A percentile compares a stretch with the other conserved stretches of the same genome.
phyloP scores from a whole-genome alignment of 2,888 invertebrate species.

The Leucozona laternaria region DNA sequence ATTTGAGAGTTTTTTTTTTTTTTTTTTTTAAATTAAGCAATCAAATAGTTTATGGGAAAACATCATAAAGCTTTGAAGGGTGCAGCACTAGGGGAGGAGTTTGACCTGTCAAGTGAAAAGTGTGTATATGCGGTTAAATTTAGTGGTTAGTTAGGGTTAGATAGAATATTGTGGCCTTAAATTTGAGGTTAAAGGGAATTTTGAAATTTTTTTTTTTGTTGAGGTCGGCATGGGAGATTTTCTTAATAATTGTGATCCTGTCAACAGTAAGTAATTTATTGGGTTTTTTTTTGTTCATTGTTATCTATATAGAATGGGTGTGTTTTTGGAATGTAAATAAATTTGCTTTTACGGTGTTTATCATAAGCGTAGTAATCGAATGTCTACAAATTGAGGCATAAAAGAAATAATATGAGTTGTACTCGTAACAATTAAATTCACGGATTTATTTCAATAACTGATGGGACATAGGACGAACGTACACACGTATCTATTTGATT shows the following conservation, averaged over 20 bases:
- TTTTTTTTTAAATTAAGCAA: conserved; percentile 15
- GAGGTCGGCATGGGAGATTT: not conserved
- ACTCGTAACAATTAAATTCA: no score
- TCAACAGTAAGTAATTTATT: conserved; percentile 33
- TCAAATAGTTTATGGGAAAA: conserved; percentile 25
- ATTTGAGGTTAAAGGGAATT: conserved; percentile 3
- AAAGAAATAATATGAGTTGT: no score
- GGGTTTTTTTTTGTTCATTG: not conserved
- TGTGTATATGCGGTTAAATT: conserved; percentile 56
- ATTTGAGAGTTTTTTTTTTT: conserved; percentile 1
- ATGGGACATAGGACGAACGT: no score
- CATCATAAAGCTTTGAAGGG: conserved; percentile 1
- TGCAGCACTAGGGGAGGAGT: conserved; percentile 34
- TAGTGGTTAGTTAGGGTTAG: conserved; percentile 60
- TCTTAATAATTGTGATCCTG: conserved; percentile 3
- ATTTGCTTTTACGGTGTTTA: not conserved
- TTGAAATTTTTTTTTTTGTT: not conserved
- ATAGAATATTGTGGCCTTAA: conserved; percentile 40
- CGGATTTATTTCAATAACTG: no score
- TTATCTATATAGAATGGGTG: not conserved
- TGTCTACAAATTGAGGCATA: no score
- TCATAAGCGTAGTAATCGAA: not conserved
- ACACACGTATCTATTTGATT: no score
- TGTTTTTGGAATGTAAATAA: not conserved
- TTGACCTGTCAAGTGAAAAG: conserved; percentile 54